Conservation (phyloP, 2,113 vertebrate species). For the Brienomyrus brachyistius region DNA sequence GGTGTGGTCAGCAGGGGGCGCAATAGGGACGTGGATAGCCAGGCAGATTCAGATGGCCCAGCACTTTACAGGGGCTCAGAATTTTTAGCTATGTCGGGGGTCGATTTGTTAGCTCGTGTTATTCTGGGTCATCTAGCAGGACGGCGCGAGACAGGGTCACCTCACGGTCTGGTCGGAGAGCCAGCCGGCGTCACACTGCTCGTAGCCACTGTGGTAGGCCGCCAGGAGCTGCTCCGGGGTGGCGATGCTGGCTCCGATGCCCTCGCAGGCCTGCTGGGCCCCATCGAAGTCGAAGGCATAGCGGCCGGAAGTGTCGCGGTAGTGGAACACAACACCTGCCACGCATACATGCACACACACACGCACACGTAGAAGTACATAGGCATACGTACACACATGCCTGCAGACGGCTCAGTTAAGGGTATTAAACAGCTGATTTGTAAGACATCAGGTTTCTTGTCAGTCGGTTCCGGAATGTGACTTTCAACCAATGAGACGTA, state of each 20-base stretch:
- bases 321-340: constrained; percentile 88
- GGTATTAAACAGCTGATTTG: background rate
- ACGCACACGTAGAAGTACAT: background rate
- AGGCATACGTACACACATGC: background rate
- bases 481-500: background rate
- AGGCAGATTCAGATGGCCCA: background rate
- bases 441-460: background rate
- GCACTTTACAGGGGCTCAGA: background rate
- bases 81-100: background rate
- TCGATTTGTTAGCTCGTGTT: background rate
- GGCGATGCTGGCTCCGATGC: constrained; percentile 84
- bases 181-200: constrained; percentile 97
- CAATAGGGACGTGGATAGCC: background rate
- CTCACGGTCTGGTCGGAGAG: constrained; percentile 93
- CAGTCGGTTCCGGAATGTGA: background rate
- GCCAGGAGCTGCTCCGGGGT: constrained; percentile 88
- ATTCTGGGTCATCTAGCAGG: background rate
- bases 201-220: constrained; percentile 87
- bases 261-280: constrained; percentile 84
- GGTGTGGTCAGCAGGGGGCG: background rate
- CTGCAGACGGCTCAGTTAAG: background rate
- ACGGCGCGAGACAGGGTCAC: constrained; percentile 45
- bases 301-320: constrained; percentile 85
- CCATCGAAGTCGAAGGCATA: constrained; percentile 85
- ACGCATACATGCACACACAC: constrained; percentile 13